Conservation (phyloP, 2,888 invertebrate species). For the Tenthredo livida region DNA sequence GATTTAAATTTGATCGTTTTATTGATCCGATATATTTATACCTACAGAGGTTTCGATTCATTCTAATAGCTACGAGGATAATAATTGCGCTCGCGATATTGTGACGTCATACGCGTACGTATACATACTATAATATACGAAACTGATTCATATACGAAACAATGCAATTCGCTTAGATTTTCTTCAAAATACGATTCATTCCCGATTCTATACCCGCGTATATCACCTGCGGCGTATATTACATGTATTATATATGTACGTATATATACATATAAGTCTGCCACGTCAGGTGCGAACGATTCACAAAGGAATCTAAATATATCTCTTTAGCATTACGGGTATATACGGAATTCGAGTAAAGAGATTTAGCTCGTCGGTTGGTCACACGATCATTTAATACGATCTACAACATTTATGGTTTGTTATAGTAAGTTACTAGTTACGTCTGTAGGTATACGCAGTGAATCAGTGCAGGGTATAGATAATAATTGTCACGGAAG, state of each 20-base stretch:
- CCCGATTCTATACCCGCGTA: not conserved
- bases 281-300: constrained; percentile 36
- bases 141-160: constrained; percentile 37
- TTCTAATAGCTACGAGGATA: not conserved
- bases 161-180: constrained; percentile 9
- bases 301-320: constrained; percentile 45
- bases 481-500: not conserved
- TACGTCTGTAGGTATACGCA: not conserved
- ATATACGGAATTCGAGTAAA: constrained; percentile 30
- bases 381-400: not conserved
- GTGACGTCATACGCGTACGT: constrained; percentile 9
- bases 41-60: not conserved
- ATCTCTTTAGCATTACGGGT: constrained; percentile 11
- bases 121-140: no score
- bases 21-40: not conserved
- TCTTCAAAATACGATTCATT: constrained; percentile 36
- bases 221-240: not conserved
- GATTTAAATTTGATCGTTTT: not conserved
- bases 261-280: not conserved
- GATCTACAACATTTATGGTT: constrained; percentile 26
- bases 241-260: no score
- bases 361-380: not conserved
- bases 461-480: not conserved
- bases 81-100: not conserved
- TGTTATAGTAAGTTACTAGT: not conserved